phyloP scores from a whole-genome alignment of 2,888 invertebrate genomes.

The Andrena dorsata region DNA sequence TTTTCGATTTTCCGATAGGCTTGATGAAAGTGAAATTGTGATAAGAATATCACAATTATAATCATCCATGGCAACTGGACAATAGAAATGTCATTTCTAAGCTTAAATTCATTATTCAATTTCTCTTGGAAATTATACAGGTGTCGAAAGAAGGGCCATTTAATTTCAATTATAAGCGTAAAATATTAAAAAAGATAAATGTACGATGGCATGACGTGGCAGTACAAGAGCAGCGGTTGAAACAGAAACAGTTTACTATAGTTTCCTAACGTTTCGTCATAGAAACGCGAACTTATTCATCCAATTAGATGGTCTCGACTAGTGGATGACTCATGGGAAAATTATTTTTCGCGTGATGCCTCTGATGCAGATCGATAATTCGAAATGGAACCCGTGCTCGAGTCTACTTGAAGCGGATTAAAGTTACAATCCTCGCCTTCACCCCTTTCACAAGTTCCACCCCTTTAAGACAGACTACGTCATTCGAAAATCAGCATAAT shows the following conservation, averaged over 20 bases:
- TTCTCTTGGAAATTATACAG: background rate
- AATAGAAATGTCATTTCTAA: background rate
- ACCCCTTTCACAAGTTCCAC: too few species aligned
- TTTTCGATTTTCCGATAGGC: background rate
- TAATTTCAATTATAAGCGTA: background rate
- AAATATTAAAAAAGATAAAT: background rate
- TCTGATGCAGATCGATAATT: conserved; percentile 40
- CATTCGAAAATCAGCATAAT: background rate
- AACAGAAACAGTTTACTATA: background rate
- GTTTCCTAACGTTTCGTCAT: background rate
- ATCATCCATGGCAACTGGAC: background rate
- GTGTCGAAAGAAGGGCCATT: background rate
- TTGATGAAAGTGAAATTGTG: background rate
- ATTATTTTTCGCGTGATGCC: conserved; percentile 25
- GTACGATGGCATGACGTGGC: background rate
- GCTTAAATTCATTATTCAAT: background rate
- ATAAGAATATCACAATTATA: background rate
- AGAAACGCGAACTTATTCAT: conserved; percentile 1
- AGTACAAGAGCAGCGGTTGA: background rate
- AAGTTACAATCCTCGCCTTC: background rate
- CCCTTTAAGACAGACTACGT: background rate
- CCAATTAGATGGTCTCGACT: conserved; percentile 9
- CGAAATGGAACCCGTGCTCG: conserved; percentile 16
- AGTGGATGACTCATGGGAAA: conserved; percentile 36
- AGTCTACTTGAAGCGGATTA: conserved; percentile 1